Base-by-base conservation (phyloP, 1,140 invertebrate genomes). In the Dolichoris vasculosae region DNA sequence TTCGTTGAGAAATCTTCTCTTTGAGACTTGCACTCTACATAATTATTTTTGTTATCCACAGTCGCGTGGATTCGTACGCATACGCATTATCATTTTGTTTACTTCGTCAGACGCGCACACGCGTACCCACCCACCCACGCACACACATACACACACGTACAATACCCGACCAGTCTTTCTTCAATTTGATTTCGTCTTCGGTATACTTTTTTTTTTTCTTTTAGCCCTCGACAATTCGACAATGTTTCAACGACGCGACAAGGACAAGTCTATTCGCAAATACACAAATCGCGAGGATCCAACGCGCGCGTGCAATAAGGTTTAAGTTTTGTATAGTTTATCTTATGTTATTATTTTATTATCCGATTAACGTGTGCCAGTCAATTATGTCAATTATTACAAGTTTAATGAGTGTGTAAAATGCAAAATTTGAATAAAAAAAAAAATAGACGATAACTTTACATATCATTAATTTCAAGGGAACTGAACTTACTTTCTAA, bases 351-450 rank as follows among this genome's bases (percentile, higher is more conserved):
- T 59, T 59, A 59, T 26, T 77, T 69, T 77, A 43, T 64, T 69
- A 32, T 23, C 43, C 69, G 6, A 13, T 84, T 59, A 82, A 48
- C 32, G 9, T 59, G 43, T 82, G 63, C 30, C 35, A 59, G 59
- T n/a, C n/a, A n/a, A n/a, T n/a, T n/a, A n/a, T n/a, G 73, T 86
- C 46, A 75, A 86, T 86, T 82, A 86, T 77, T 82, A 86, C 71
- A 82, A 86, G 30, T 82, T 85, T 20, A 26, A 71, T 82, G 80
- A 82, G 32, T 13, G 59, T 67, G 43, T 78, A 32, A 69, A 69
- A 77, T 77, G 26, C 77, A 77, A 86, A 78, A 86, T 26, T 67
- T 86, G 69, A 82, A 63, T 81, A 51, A 81, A 63, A 79, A 85
- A 75, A 55, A 73, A 77, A 77, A 71, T 51, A 51, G 59, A 82